These are phyloP conservation scores for Hippopotamus amphibius DNA, from an alignment of 2,113 vertebrate species.

Conservation along the genomic window DNA sequence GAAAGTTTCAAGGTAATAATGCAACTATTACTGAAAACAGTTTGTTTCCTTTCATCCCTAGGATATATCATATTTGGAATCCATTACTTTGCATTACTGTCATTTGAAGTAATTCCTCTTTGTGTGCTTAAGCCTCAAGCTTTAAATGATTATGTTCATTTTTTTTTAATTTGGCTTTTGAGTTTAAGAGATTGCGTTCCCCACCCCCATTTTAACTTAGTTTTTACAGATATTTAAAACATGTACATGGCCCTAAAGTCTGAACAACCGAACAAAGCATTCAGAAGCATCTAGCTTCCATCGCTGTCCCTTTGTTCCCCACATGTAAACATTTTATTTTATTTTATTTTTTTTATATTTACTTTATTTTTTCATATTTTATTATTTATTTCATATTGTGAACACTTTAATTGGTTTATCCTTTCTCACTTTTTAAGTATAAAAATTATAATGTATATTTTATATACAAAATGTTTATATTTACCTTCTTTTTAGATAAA, in stretches of 20 bases:
- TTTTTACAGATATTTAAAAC: conserved; percentile 5
- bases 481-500: not conserved
- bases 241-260: not conserved
- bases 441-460: not conserved
- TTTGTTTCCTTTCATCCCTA: not conserved
- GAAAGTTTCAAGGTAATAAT: conserved; percentile 1
- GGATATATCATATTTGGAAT: not conserved
- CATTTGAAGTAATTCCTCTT: not conserved
- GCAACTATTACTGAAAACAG: not conserved
- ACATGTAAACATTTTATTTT: not conserved
- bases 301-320: not conserved
- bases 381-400: too few species aligned
- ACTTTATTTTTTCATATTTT: too few species aligned
- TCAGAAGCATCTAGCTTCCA: not conserved
- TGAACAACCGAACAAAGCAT: not conserved
- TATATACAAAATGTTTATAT: not conserved
- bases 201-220: not conserved
- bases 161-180: conserved; percentile 9
- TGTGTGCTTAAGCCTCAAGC: not conserved
- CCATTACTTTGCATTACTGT: not conserved
- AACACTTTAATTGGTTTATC: not conserved
- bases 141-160: not conserved
- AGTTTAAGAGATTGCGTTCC: not conserved
- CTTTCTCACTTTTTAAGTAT: not conserved
- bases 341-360: too few species aligned